These are phyloP conservation scores for Drosophila nannoptera DNA, from an alignment of 1,140 invertebrate species.

Conservation along the genomic window DNA sequence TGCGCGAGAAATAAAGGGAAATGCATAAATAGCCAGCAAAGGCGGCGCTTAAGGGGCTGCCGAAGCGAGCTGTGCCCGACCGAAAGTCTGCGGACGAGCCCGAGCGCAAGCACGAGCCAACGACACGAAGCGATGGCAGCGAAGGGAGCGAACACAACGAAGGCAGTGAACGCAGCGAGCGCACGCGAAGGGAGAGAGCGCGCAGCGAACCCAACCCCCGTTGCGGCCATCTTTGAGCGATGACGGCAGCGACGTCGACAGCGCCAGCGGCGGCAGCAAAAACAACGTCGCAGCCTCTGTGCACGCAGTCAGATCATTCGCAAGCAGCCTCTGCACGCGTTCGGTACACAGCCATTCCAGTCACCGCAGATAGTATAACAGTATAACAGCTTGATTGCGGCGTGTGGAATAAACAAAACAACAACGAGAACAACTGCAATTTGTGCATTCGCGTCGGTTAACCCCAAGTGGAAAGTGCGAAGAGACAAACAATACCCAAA, in stretches of 20 bases:
- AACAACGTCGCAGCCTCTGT: constrained; percentile 55
- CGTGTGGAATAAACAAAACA: constrained; percentile 21
- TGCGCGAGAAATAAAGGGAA: constrained; percentile 70
- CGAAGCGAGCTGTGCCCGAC: constrained; percentile 13
- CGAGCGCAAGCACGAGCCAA: constrained; percentile 1
- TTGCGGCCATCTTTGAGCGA: constrained; percentile 54
- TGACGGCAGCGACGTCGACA: constrained; percentile 14
- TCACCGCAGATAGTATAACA: constrained; percentile 4
- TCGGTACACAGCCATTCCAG: constrained; percentile 49
- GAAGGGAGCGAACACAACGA: too few species aligned
- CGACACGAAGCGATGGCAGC: background rate
- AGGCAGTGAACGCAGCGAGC: too few species aligned
- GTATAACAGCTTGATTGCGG: constrained; percentile 1
- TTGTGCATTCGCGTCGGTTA: constrained; percentile 21
- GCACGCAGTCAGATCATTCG: constrained; percentile 70
- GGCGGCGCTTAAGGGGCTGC: constrained; percentile 66
- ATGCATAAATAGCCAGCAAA: constrained; percentile 48
- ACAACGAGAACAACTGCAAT: constrained; percentile 13
- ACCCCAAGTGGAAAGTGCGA: constrained; percentile 5
- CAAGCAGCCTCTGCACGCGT: constrained; percentile 65
- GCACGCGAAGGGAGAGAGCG: background rate
- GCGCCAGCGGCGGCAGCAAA: constrained; percentile 23
- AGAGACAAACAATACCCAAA: constrained; percentile 6
- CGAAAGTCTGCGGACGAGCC: background rate
- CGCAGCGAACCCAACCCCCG: constrained; percentile 35